Evolutionary conservation across 30 jellyfish, hydroid and myxozoan genomes (phyloP), one percentile per base, ranked within the genome.

Genomic region (Phacellophora camtschatica): DNA sequence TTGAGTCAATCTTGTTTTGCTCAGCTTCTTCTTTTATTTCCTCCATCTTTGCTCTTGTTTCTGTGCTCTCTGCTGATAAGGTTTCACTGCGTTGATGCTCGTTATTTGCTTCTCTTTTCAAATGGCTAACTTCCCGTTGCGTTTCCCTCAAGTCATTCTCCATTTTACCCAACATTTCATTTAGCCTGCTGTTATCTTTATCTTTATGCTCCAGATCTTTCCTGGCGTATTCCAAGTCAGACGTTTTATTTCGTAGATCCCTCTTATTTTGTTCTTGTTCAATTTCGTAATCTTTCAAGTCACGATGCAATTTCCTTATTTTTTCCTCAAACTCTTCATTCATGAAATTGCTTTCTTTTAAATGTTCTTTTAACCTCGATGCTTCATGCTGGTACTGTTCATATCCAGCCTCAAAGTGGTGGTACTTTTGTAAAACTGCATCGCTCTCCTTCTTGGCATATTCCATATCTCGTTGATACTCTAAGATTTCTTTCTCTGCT

Each of bases 71-170:
- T 8, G 27, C 65, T 27, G 59, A 31, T 22, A 68, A 4, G 54
- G 31, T 55, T 37, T 66, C 82, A 9, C 22, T 13, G 12, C 69
- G 68, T 49, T 83, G 95, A 42, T 57, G 86, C 63, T 71, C 71
- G 56, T 35, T 30, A 32, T 36, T 41, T 15, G 39, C 29, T 51
- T 71, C 84, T 3, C 84, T 37, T 33, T 71, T 71, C 22, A 71
- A 23, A 42, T 59, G 48, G 5, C 22, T 23, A 19, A 36, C 54
- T 22, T 83, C 81, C 25, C 66, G 77, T 42, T 59, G 72, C 32
- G 68, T 79, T 36, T 83, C 87, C 36, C 70, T 49, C 5, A 61
- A 23, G 11, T 83, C 95, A 18, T 83, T 87, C 31, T 83, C 95
- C 1, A 34, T 71, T 55, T 69, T 83, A 29, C 49, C 35, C 41